Evolutionary conservation across 2,113 vertebrate species (phyloP).

Genomic region (Serilophus lunatus): DNA sequence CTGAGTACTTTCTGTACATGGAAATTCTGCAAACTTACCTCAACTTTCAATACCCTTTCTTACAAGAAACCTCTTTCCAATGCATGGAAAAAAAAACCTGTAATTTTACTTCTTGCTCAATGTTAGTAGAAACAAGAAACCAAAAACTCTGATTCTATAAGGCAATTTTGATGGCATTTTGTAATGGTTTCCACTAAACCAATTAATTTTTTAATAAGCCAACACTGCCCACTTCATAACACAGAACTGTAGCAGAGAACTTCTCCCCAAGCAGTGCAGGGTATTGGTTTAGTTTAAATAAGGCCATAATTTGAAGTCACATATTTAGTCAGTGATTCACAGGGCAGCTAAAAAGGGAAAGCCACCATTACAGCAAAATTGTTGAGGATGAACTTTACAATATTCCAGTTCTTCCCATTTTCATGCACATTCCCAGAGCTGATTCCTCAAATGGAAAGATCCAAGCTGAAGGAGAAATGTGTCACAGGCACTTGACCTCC

Average conservation of each 20-base stretch:
- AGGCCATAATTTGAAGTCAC: slow-evolving; percentile 73
- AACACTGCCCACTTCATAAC: neutral
- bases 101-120: neutral
- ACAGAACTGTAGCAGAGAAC: neutral
- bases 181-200: neutral
- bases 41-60: neutral
- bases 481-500: neutral
- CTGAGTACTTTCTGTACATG: neutral
- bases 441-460: neutral
- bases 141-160: neutral
- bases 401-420: neutral
- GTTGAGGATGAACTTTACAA: neutral
- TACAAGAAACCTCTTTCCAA: neutral
- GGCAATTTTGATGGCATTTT: neutral
- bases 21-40: neutral
- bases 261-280: neutral
- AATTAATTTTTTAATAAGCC: neutral
- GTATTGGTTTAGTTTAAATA: slow-evolving; percentile 65
- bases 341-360: slow-evolving; percentile 62
- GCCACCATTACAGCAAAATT: slow-evolving; percentile 33
- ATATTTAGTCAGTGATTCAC: slow-evolving; percentile 76
- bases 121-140: neutral
- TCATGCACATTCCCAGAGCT: neutral
- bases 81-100: neutral
- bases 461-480: neutral